Percentiles rank a stretch among this genome's conserved stretches.
phyloP scores from a whole-genome alignment of 1,140 invertebrate genomes.

The Drosophila subpulchrella region DNA sequence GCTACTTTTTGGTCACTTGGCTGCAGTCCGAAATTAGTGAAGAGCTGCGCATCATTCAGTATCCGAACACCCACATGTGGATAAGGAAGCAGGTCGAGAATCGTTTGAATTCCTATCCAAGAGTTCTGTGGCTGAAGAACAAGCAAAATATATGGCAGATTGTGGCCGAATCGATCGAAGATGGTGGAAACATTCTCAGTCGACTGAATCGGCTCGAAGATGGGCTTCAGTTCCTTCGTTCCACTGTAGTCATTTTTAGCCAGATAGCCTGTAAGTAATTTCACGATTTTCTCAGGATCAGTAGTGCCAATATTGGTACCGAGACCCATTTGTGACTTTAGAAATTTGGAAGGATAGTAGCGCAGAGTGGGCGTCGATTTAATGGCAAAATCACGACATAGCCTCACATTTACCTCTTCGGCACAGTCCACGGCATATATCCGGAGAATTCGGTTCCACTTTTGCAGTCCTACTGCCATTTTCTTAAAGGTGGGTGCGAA shows the following conservation, averaged over 20 bases:
- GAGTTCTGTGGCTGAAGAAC: slow-evolving; percentile 32
- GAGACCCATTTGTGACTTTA: neutral
- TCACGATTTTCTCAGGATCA: slow-evolving; percentile 2
- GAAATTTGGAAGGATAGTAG: slow-evolving; percentile 87
- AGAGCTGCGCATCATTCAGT: neutral
- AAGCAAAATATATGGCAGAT: slow-evolving; percentile 2
- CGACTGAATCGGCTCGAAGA: slow-evolving; percentile 11
- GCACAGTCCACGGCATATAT: slow-evolving; percentile 89
- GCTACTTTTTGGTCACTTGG: neutral
- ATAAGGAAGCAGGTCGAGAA: slow-evolving; percentile 9
- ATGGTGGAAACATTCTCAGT: neutral
- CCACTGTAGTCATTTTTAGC: slow-evolving; percentile 5
- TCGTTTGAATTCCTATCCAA: slow-evolving; percentile 30
- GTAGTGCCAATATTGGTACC: neutral
- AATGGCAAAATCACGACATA: slow-evolving; percentile 86
- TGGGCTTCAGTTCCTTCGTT: neutral
- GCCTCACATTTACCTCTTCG: slow-evolving; percentile 89
- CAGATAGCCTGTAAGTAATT: neutral
- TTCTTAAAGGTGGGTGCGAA: slow-evolving; percentile 92
- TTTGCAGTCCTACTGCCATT: slow-evolving; percentile 88
- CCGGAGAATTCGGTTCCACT: slow-evolving; percentile 85
- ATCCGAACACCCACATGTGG: slow-evolving; percentile 9
- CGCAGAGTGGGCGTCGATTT: slow-evolving; percentile 92
- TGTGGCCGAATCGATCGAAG: neutral
- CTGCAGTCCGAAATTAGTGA: slow-evolving; percentile 12